Evolutionary conservation across 2,113 vertebrate genomes (phyloP).

Genomic region (Perca flavescens): DNA sequence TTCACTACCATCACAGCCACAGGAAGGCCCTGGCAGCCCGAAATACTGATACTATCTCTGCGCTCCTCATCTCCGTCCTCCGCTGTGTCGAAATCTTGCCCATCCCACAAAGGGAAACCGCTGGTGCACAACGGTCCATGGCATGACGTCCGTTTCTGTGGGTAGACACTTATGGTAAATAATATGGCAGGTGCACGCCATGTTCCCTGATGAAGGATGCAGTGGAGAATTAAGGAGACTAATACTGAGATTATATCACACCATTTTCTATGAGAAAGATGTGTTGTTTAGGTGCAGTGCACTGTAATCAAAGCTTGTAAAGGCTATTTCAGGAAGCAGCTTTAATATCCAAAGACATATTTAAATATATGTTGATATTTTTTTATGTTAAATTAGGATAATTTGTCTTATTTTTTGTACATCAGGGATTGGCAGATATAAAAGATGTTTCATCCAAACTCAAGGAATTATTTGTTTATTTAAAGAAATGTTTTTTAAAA

Average conservation of each 20-base stretch:
- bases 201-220: slow-evolving; percentile 47
- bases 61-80: slow-evolving; percentile 79
- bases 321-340: background rate
- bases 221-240: slow-evolving; percentile 10
- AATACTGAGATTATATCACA: slow-evolving; percentile 20
- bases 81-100: slow-evolving; percentile 84
- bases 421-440: background rate
- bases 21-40: slow-evolving; percentile 83
- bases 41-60: slow-evolving; percentile 84
- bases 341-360: background rate
- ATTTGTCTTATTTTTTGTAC: too few relatives aligned
- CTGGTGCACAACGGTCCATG: slow-evolving; percentile 78
- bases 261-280: background rate
- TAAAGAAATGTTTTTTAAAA: slow-evolving; percentile 10
- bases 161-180: slow-evolving; percentile 66
- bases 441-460: background rate
- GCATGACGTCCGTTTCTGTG: slow-evolving; percentile 79
- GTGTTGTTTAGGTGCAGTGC: background rate
- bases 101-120: slow-evolving; percentile 84
- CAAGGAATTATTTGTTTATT: slow-evolving; percentile 42
- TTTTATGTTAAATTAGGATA: background rate
- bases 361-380: background rate
- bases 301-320: background rate
- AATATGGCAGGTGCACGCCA: slow-evolving; percentile 55
- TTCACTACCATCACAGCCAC: slow-evolving; percentile 81